Conservation (phyloP, 2,797 vertebrate genomes). For the Artibeus lituratus region DNA sequence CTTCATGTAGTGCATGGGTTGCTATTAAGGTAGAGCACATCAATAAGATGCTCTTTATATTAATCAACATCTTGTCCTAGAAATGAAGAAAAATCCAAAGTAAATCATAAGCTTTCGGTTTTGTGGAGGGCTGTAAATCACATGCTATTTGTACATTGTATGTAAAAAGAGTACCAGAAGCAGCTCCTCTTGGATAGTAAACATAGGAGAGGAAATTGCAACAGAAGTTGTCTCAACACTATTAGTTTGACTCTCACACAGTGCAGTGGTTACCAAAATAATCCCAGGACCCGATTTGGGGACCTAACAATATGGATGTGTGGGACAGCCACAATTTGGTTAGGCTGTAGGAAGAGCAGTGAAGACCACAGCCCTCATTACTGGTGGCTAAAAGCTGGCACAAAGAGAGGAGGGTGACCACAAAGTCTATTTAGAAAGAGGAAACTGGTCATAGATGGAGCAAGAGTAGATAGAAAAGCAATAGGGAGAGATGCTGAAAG, state of each 20-base stretch:
- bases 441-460: not conserved
- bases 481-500: not conserved
- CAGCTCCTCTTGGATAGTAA: not conserved
- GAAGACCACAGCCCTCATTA: not conserved
- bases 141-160: not conserved
- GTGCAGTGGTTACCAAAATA: constrained; percentile 34
- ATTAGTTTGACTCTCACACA: constrained; percentile 42
- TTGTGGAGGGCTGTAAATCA: not conserved
- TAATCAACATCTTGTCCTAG: constrained; percentile 92
- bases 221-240: not conserved
- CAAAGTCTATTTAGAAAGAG: constrained; percentile 25
- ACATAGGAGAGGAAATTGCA: constrained; percentile 3
- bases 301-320: not conserved
- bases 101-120: not conserved
- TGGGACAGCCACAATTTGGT: not conserved
- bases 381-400: not conserved
- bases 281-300: not conserved
- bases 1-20: constrained; percentile 80
- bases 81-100: constrained; percentile 74
- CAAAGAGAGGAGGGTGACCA: not conserved
- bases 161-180: not conserved
- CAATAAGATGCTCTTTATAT: constrained; percentile 93
- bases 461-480: not conserved
- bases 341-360: not conserved
- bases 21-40: constrained; percentile 87